Evolutionary conservation across 2,888 invertebrate species (phyloP).

Genomic region (Platycheirus rosarum): DNA sequence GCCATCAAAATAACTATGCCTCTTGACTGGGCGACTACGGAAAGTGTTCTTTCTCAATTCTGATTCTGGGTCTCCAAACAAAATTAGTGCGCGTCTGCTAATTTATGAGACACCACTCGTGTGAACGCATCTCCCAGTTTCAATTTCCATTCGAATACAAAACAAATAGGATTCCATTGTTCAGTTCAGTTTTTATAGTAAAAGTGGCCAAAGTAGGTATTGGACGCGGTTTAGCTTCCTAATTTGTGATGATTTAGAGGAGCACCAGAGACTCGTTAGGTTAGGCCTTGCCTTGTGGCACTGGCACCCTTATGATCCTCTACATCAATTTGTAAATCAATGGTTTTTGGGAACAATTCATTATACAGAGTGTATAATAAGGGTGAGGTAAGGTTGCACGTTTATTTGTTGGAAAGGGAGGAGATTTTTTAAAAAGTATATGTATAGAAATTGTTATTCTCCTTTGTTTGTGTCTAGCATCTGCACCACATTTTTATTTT

Average conservation of each 20-base stretch:
- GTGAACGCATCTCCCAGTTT: constrained; percentile 51
- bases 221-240: constrained; percentile 46
- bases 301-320: constrained; percentile 58
- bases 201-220: constrained; percentile 14
- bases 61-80: not conserved
- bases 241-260: constrained; percentile 47
- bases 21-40: not conserved
- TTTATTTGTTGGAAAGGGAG: not conserved
- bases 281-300: too few relatives aligned
- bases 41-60: constrained; percentile 19
- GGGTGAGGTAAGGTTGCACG: constrained; percentile 44
- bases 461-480: not conserved
- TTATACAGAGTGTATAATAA: constrained; percentile 26
- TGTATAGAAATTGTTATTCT: not conserved
- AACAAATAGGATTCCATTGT: constrained; percentile 40
- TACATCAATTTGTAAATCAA: constrained; percentile 29
- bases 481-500: too few relatives aligned
- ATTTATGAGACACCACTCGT: constrained; percentile 66
- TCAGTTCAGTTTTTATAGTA: constrained; percentile 27
- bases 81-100: constrained; percentile 32
- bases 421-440: not conserved
- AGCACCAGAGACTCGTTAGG: not conserved
- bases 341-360: constrained; percentile 45
- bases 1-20: not conserved
- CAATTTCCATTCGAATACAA: constrained; percentile 36